Conservation (phyloP, 2,113 vertebrate genomes). For the mouse (Mus musculus) region DNA sequence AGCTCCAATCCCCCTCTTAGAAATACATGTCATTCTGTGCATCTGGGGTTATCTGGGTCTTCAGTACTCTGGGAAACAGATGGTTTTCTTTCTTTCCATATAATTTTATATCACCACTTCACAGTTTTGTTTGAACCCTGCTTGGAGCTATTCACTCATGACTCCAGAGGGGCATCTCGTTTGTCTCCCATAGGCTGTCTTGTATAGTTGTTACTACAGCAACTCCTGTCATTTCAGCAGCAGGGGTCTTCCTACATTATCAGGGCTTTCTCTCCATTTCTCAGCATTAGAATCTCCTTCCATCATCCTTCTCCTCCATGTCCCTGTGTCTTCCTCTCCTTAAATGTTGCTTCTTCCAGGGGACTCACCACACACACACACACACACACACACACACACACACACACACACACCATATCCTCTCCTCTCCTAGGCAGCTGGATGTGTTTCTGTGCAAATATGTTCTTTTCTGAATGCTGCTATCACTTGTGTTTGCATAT, state of each 20-base stretch:
- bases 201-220: not conserved
- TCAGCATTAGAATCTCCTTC: not conserved
- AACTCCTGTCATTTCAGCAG: not conserved
- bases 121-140: not conserved
- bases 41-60: not conserved
- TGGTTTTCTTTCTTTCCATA: not conserved
- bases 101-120: slow-evolving; percentile 33
- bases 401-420: too few relatives aligned
- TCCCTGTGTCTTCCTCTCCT: not conserved
- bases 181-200: not conserved
- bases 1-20: slow-evolving; percentile 41
- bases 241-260: not conserved
- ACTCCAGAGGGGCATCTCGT: slow-evolving; percentile 12
- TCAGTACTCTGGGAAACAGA: slow-evolving; percentile 8
- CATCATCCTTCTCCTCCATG: not conserved
- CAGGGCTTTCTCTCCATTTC: not conserved
- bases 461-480: not conserved
- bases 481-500: not conserved
- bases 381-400: not conserved
- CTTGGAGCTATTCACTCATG: not conserved
- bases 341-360: not conserved
- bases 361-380: not conserved
- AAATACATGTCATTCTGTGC: slow-evolving; percentile 45
- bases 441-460: not conserved
- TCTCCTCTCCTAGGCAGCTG: not conserved